phyloP scores from a whole-genome alignment of 2,888 invertebrate species.

The Heteropelma amictum region DNA sequence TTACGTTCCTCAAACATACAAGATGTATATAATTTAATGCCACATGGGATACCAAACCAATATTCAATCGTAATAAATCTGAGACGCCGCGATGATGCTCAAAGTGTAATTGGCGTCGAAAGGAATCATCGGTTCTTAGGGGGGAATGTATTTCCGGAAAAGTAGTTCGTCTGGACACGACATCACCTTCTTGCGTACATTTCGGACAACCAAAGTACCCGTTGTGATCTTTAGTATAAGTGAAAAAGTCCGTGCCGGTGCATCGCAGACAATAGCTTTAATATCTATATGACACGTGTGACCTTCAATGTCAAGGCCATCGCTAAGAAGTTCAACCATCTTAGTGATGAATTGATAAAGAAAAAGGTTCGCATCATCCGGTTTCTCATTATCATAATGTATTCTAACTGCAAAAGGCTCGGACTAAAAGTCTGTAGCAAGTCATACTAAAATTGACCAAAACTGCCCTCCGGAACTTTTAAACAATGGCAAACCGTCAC shows the following conservation, averaged over 20 bases:
- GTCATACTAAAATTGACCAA: too few relatives aligned
- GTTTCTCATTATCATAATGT: constrained; percentile 55
- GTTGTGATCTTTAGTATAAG: constrained; percentile 59
- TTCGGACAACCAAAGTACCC: constrained; percentile 63
- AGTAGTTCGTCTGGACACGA: constrained; percentile 48
- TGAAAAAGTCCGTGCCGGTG: constrained; percentile 53
- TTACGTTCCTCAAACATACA: constrained; percentile 52
- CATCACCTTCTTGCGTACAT: constrained; percentile 60
- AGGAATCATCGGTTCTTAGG: constrained; percentile 60
- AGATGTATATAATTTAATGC: constrained; percentile 55
- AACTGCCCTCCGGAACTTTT: too few relatives aligned
- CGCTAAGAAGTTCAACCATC: constrained; percentile 35
- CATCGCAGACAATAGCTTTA: constrained; percentile 56
- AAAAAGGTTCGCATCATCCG: constrained; percentile 52
- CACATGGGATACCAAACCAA: constrained; percentile 59
- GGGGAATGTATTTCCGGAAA: constrained; percentile 53
- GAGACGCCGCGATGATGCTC: constrained; percentile 60
- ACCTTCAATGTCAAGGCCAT: constrained; percentile 40
- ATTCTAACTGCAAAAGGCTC: constrained; percentile 45
- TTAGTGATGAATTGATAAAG: constrained; percentile 58
- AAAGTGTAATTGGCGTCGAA: constrained; percentile 51
- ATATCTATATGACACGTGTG: constrained; percentile 36
- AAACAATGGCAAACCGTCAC: too few relatives aligned
- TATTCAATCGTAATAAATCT: constrained; percentile 51
- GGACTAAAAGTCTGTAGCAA: constrained; percentile 36